These are phyloP conservation scores for Notolabrus celidotus DNA, from an alignment of 2,797 vertebrate species.

Conservation along the genomic window DNA sequence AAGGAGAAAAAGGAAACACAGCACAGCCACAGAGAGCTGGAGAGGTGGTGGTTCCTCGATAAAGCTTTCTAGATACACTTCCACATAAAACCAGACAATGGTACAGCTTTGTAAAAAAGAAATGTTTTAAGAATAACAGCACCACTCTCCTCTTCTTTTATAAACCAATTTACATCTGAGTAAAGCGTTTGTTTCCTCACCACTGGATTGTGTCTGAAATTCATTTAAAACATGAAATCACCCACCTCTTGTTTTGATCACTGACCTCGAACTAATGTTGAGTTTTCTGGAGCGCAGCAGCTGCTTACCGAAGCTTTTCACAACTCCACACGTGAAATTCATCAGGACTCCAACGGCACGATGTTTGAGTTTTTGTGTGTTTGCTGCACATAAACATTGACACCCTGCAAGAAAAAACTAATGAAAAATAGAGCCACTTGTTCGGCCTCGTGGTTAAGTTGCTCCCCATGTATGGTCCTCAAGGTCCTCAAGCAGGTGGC, in stretches of 20 bases:
- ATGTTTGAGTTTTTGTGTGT: conserved; percentile 34
- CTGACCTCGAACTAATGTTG: conserved; percentile 66
- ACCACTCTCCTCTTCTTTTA: not conserved
- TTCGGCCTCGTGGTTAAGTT: no score
- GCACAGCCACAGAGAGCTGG: not conserved
- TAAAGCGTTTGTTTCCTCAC: conserved; percentile 28
- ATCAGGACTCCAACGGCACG: conserved; percentile 26
- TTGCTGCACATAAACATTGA: conserved; percentile 32
- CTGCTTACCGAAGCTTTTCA: conserved; percentile 58
- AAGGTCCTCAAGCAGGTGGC: no score
- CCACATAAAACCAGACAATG: not conserved
- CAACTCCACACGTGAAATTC: conserved; percentile 8
- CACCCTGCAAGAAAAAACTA: conserved; percentile 24
- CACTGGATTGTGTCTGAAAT: conserved; percentile 22
- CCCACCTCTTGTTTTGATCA: conserved; percentile 9
- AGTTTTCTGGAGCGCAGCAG: conserved; percentile 54
- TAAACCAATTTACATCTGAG: conserved; percentile 6
- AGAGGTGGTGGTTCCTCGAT: not conserved
- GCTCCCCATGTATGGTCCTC: no score
- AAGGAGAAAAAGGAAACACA: conserved; percentile 5
- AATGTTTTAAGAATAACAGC: no score
- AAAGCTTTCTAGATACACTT: not conserved
- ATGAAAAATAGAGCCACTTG: not conserved
- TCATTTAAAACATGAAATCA: conserved; percentile 16
- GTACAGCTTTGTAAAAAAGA: not conserved